phyloP scores from a whole-genome alignment of 1,140 invertebrate genomes.

The Aphidius ervi region DNA sequence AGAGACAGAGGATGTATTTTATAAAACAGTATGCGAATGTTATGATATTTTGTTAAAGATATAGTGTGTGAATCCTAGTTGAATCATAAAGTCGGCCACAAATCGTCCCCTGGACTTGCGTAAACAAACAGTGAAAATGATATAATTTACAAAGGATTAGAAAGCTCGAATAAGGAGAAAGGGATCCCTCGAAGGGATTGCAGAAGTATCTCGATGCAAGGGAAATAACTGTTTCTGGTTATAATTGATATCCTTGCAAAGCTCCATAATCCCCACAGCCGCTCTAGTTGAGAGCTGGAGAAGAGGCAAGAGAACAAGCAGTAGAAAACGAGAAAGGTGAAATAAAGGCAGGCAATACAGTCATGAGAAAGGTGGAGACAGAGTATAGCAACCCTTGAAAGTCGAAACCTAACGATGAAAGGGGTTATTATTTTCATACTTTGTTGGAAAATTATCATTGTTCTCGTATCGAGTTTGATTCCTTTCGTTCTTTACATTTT shows the following conservation, averaged over 20 bases:
- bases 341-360: constrained; percentile 27
- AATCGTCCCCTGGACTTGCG: constrained; percentile 20
- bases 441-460: constrained; percentile 18
- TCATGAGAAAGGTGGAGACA: no score
- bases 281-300: constrained; percentile 41
- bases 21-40: no score
- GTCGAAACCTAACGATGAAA: constrained; percentile 41
- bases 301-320: not conserved
- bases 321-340: constrained; percentile 1
- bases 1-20: no score
- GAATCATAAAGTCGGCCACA: constrained; percentile 13
- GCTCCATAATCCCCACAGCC: constrained; percentile 49
- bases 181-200: constrained; percentile 12
- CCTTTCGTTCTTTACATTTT: not conserved
- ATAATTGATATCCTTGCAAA: constrained; percentile 56
- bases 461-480: constrained; percentile 11
- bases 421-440: constrained; percentile 26
- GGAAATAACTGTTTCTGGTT: constrained; percentile 51
- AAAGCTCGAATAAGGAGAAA: constrained; percentile 18
- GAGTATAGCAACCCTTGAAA: constrained; percentile 38
- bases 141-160: constrained; percentile 34
- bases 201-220: constrained; percentile 31
- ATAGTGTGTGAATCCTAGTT: no score
- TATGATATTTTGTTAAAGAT: not conserved
- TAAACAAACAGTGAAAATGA: constrained; percentile 34